Evolutionary conservation across 2,888 invertebrate genomes (phyloP), one percentile per base, ranked within the genome.

Genomic region (Nebria salina): DNA sequence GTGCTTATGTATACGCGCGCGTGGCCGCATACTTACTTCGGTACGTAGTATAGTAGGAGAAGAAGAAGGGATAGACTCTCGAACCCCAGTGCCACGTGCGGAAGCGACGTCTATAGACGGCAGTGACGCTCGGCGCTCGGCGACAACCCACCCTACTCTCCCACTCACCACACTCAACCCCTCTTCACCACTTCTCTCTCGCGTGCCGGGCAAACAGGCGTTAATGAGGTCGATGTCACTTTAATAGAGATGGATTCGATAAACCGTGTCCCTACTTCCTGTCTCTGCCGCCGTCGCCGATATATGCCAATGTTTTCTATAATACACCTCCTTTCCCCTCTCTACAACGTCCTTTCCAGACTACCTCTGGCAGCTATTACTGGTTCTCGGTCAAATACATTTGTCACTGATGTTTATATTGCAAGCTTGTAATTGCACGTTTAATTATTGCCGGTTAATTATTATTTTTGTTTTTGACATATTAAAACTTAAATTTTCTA

Each of bases 161-260:
- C 54, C 54, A 54, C 8, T 54, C 54, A 54, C 54, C 54, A 54
- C 54, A 54, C 13, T 54, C 54, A 13, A 11, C 13, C 54, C 54
- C 13, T 6, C 54, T 13, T 8, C 54, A 2, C 13, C 54, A 54
- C 54, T 54, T 54, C 54, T 54, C 43, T 43, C 54, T 15, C 75
- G 65, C 75, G 75, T 77, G 70, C 75, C 26, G 26, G 25, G 20
- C 76, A 77, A 77, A 77, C 68, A 42, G 70, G 70, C 25, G 34
- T 70, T 77, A 77, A 77, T 77, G 70, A 70, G 70, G 70, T 42
- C 68, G 76, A 77, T 77, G 76, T 77, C 76, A 70, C 25, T 70
- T 77, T 77, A 77, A 77, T 77, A 77, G 68, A 77, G 76, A 77
- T 77, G 76, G 76, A 77, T 77, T 77, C 70, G 42, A 54, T 43